Base-by-base conservation (phyloP, 37 sponge, comb jelly and placozoan species). In the Spongilla lacustris region DNA sequence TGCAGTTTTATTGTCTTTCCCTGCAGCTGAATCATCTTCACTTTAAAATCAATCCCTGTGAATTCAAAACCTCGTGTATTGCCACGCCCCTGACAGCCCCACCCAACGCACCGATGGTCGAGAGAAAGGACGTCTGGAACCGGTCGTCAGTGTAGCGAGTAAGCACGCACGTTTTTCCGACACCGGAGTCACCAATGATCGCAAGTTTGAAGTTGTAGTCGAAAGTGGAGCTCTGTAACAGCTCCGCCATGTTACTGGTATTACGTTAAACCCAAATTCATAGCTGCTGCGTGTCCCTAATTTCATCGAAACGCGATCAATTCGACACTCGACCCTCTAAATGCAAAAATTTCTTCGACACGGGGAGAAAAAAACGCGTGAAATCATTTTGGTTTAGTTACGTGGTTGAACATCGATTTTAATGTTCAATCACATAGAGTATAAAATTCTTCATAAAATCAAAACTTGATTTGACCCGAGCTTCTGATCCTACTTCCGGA, bases 111-210 rank as follows among this genome's bases (percentile, higher is more conserved):
- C 94, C 94, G 49, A 93, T 93, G 22, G 94, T 93, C 10, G 90
- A 87, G 34, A 93, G 87, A 71, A 91, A 93, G 23, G 94, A 91
- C 23, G 94, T 67, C 41, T 91, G 87, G 81, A 93, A 93, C 5
- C 85, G 85, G 71, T 93, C 88, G 72, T 93, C 94, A 27, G 89
- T 86, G 85, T 92, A 93, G 71, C 94, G 66, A 73, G 91, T 91
- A 38, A 93, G 90, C 23, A 93, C 81, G 70, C 91, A 93, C 11
- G 94, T 93, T 35, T 93, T 93, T 21, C 94, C 94, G 30, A 93
- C 94, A 24, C 94, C 94, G 26, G 84, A 83, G 85, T 93, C 90
- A 36, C 94, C 94, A 71, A 93, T 90, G 74, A 93, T 58, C 2
- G 91, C 81, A 26, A 93, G 74, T 81, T 93, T 93, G 82, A 93